phyloP scores from a whole-genome alignment of 1,140 invertebrate species.

The Dreissena polymorpha region DNA sequence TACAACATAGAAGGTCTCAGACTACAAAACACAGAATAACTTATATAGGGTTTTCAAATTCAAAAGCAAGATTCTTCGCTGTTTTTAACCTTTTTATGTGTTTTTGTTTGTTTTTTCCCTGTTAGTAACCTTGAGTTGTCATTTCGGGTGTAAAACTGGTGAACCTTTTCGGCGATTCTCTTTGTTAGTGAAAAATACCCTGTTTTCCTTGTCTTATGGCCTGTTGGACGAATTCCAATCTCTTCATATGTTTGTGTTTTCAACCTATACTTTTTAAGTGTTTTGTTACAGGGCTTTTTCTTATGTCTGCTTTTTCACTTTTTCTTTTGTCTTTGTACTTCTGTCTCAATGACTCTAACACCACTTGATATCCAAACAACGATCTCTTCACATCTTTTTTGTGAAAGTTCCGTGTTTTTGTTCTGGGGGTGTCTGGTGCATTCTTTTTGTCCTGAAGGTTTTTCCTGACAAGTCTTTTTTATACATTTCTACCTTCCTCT shows the following conservation, averaged over 20 bases:
- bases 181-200: constrained; percentile 14
- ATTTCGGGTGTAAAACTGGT: constrained; percentile 49
- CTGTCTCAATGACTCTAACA: constrained; percentile 21
- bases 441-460: background rate
- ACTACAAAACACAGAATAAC: constrained; percentile 53
- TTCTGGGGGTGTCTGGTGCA: constrained; percentile 21
- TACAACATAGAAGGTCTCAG: constrained; percentile 51
- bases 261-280: constrained; percentile 18
- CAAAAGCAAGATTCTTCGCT: constrained; percentile 44
- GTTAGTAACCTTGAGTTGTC: constrained; percentile 47
- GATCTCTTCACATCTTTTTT: constrained; percentile 26
- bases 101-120: constrained; percentile 50
- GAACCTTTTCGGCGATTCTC: background rate
- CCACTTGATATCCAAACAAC: constrained; percentile 7
- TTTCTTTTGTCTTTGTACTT: constrained; percentile 31
- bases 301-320: constrained; percentile 19
- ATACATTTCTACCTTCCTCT: constrained; percentile 36
- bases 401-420: constrained; percentile 30
- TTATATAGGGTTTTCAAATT: constrained; percentile 48
- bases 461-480: constrained; percentile 23
- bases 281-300: constrained; percentile 9
- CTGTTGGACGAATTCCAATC: background rate
- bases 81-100: constrained; percentile 53
- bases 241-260: constrained; percentile 10
- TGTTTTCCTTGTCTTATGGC: background rate